Base-by-base conservation (phyloP, 2,888 invertebrate genomes). In the Liodrosophila aerea region DNA sequence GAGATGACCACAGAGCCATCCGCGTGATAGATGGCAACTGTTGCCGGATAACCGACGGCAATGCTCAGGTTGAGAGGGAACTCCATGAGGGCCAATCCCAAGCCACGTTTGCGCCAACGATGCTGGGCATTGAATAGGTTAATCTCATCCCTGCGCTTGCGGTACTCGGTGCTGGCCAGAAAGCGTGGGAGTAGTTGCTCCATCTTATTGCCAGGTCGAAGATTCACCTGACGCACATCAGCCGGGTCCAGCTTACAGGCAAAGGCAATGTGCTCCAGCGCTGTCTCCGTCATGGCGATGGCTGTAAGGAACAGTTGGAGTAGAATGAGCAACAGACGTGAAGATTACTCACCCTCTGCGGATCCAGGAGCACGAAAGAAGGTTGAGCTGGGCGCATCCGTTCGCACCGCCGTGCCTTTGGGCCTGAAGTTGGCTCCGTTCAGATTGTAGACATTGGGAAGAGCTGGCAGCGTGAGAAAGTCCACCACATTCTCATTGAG, bases 41-140 rank as follows among this genome's bases (percentile, higher is more conserved):
- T 90, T 0, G 93, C 88, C 0, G 92, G 92, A 90, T 93, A 96
- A 66, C 40, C 46, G 3, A 46, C 4, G n/a, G 66, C 69, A 29
- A 71, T 29, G 46, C 4, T 31, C 7, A 61, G 13, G 8, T 7
- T 41, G 0, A 69, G 7, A 0, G 69, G 69, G 8, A 64, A 77
- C 8, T 92, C 92, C 92, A 96, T 93, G 1, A 94, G 92, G 0
- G 93, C 91, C 4, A 95, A 81, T 16, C 93, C 91, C 0, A 95
- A 88, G 0, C 95, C 96, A 15, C 92, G 92, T 87, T 97, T 97
- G 69, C 93, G 94, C 96, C 96, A 97, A 8, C 94, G 91, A 88
- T 96, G 96, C 45, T 92, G 91, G 58, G 89, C 89, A 83, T 95
- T 95, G 75, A 93, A 95, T 1, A 89, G 82, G 13, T 91, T 90